Evolutionary conservation across 1,140 invertebrate species (phyloP), one percentile per base, ranked within the genome.

Genomic region (Drosophila mojavensis): DNA sequence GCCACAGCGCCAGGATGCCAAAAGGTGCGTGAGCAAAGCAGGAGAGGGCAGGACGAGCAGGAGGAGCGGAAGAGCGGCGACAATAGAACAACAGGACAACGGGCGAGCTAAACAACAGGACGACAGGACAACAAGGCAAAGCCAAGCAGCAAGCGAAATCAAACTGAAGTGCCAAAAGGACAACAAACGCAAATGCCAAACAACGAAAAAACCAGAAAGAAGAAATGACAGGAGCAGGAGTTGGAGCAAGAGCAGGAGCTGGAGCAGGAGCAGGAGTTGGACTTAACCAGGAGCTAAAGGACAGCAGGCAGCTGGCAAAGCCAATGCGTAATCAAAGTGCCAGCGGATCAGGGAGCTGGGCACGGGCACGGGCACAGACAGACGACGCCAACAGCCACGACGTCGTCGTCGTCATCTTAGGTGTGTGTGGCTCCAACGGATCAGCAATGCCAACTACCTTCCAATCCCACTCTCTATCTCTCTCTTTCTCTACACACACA

Each of bases 281-380:
- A 68, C 64, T 68, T 48, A 60, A 41, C 39, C 56, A 56, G 56
- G 56, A 73, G 64, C 36, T 39, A n/a, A 66, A 50, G 55, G 54
- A 62, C 65, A 63, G 24, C 61, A 36, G 43, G 15, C 68, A 58
- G 61, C 53, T 36, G 54, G 68, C 72, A 73, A 86, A 79, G 75
- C 70, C 82, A 64, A 88, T 86, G 83, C 83, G 83, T 88, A 86
- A 86, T 86, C 83, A 88, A 88, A 88, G 84, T 88, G 83, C 76
- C 39, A 62, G 47, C 70, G 59, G 28, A 54, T 30, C 26, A 41
- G 36, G 36, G 47, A 63, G 15, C 30, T 36, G 55, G 45, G n/a
- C 50, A 24, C 47, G 20, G 20, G 20, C 20, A 24, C 20, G 41
- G 36, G 48, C 55, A 50, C 56, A 56, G 63, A 66, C 71, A 86